Conservation (phyloP, 2,797 vertebrate genomes). For the Microcaecilia unicolor region DNA sequence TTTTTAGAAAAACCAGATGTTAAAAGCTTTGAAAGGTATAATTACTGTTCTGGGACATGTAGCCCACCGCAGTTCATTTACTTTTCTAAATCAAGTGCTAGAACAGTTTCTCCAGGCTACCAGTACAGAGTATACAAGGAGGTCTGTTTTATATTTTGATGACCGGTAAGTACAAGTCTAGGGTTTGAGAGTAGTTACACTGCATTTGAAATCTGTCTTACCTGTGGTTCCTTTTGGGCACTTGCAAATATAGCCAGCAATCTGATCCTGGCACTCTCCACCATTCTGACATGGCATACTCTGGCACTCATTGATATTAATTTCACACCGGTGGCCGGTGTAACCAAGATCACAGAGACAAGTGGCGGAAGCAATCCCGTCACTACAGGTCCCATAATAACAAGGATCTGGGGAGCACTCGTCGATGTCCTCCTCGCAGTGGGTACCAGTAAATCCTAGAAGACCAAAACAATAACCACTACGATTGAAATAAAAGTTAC, state of each 20-base stretch:
- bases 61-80: too few relatives aligned
- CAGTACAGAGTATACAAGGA: too few relatives aligned
- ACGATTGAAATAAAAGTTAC: too few relatives aligned
- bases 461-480: not conserved
- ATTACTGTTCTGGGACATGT: too few relatives aligned
- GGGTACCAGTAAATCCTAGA: constrained; percentile 75
- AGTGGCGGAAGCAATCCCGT: constrained; percentile 78
- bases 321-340: constrained; percentile 83
- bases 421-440: constrained; percentile 80
- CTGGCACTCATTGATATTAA: constrained; percentile 89
- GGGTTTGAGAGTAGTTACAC: too few relatives aligned
- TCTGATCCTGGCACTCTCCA: constrained; percentile 81
- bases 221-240: constrained; percentile 88
- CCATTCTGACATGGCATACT: constrained; percentile 90
- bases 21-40: too few relatives aligned
- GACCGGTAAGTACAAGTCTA: too few relatives aligned
- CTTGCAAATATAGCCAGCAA: constrained; percentile 76
- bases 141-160: too few relatives aligned
- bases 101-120: too few relatives aligned
- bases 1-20: too few relatives aligned
- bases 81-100: too few relatives aligned
- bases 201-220: constrained; percentile 15
- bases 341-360: constrained; percentile 81
- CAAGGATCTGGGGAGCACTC: constrained; percentile 85
- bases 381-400: constrained; percentile 83